A percentile compares a stretch with the other conserved stretches of the same genome.
Evolutionary conservation across 2,797 vertebrate species (phyloP).

Genomic region (Notamacropus eugenii): DNA sequence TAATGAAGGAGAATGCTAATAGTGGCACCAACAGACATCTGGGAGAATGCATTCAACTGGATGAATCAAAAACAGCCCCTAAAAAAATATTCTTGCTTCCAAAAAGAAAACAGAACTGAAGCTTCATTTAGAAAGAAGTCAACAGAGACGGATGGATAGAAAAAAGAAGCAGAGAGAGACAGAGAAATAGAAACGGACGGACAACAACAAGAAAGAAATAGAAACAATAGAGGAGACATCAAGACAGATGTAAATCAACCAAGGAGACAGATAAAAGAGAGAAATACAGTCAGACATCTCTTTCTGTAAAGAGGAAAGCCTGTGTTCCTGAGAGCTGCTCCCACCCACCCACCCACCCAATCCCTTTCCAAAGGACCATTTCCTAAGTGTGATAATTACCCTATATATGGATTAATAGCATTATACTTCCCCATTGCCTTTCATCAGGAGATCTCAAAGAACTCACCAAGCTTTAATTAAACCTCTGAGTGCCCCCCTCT

Average conservation of each 20-base stretch:
- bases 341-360: neutral
- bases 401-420: neutral
- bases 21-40: neutral
- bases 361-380: neutral
- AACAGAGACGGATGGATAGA: neutral
- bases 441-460: slow-evolving; percentile 9
- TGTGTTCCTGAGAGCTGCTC: neutral
- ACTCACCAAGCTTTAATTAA: neutral
- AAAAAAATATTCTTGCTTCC: neutral
- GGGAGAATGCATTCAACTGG: neutral
- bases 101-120: neutral
- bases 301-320: neutral
- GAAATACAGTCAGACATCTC: neutral
- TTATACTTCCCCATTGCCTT: neutral
- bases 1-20: neutral
- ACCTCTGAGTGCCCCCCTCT: neutral
- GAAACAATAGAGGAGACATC: neutral
- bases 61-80: neutral
- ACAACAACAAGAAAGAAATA: neutral
- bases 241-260: neutral
- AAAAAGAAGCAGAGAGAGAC: neutral
- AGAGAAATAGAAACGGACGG: neutral
- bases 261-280: neutral
- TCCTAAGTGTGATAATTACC: slow-evolving; percentile 3
- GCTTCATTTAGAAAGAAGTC: neutral